Base-by-base conservation (phyloP, 2,113 vertebrate species). In the Herpailurus yagouaroundi region DNA sequence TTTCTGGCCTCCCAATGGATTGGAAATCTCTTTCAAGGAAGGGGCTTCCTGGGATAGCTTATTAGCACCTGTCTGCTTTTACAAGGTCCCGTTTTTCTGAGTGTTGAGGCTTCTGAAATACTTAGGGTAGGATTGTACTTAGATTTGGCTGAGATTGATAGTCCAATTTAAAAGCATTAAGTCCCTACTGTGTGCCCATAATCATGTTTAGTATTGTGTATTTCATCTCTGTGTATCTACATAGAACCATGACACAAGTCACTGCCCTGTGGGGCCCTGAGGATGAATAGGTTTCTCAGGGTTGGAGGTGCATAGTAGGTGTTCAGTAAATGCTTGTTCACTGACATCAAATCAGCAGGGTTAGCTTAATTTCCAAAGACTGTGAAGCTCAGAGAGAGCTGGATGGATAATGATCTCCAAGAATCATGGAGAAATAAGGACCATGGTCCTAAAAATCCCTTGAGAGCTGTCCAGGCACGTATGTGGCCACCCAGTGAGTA, bases 361-460 rank as follows among this genome's bases (percentile, higher is more conserved):
- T 96, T 33, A 48, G 60, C 36, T 94, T 93, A 55, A 74, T 94
- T 52, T 92, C 52, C 69, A 27, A 91, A 86, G 74, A 69, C 76
- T 41, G 9, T 23, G 25, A 63, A 52, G 18, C 16, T 50, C 60
- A 60, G 21, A 84, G 74, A 94, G 13, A 79, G n/a, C 41, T 68
- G 50, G 15, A 13, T 27, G 48, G 73, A 25, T 45, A 50, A 21
- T 27, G 66, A 57, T 79, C 27, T 9, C 27, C 13, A 33, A 57
- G 66, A 73, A 60, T 38, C 12, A 1, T 16, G 48, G 68, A 79
- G 48, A 95, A 79, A 71, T 66, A 33, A 92, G 81, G 57, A 66
- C 27, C 29, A 0, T 27, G 64, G 19, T 29, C 16, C 31, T 66
- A 10, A 52, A 27, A 36, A 19, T 38, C 29, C 23, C 41, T 41